Evolutionary conservation across 2,888 invertebrate species (phyloP).

Genomic region (Campopleginae sp.): DNA sequence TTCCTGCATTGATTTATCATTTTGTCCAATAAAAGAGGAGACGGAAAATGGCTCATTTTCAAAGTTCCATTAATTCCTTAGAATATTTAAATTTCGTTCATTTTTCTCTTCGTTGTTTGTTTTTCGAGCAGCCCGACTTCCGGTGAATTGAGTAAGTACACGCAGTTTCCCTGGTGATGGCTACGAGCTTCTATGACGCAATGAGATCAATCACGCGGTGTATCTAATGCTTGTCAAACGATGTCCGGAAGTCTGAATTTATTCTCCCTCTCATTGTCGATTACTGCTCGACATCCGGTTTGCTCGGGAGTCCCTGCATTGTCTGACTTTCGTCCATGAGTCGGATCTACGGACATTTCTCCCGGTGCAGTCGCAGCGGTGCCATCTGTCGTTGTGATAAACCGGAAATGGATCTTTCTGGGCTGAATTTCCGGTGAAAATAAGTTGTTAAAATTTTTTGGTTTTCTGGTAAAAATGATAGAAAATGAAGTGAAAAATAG

Average conservation of each 20-base stretch:
- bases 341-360: constrained; percentile 5
- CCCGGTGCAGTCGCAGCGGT: not conserved
- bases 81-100: not conserved
- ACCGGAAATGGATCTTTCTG: not conserved
- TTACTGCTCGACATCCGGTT: constrained; percentile 33
- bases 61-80: not conserved
- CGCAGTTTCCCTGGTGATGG: not conserved
- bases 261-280: constrained; percentile 34
- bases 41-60: not conserved
- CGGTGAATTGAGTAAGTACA: not conserved
- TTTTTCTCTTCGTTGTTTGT: not conserved
- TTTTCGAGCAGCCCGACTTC: not conserved
- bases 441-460: not conserved
- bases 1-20: constrained; percentile 37
- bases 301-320: constrained; percentile 6
- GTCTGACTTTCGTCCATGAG: constrained; percentile 18
- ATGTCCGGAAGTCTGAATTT: constrained; percentile 33
- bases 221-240: constrained; percentile 18
- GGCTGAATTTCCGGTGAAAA: not conserved
- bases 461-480: not conserved
- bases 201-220: not conserved
- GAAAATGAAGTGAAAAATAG: not conserved
- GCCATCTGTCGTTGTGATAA: not conserved
- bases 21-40: constrained; percentile 46
- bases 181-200: constrained; percentile 28